Conservation (phyloP, 2,888 invertebrate species). For the Oscheius sp. region DNA sequence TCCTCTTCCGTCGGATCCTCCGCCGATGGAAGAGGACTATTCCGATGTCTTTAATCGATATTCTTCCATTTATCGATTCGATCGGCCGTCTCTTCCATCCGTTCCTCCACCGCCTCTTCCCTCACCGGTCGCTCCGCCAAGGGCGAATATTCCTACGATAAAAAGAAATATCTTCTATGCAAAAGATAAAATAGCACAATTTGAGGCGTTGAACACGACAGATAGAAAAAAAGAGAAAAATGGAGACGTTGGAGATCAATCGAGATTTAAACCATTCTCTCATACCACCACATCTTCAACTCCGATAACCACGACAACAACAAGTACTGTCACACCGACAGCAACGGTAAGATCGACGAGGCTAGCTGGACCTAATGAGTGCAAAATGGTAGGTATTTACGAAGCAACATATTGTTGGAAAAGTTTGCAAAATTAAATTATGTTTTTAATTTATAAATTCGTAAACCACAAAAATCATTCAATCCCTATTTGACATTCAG, state of each 20-base stretch:
- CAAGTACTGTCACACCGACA: neutral
- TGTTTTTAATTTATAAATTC: too few relatives aligned
- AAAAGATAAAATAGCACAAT: slow-evolving; percentile 47
- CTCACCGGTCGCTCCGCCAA: slow-evolving; percentile 27
- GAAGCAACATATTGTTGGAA: neutral
- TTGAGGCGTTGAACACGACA: slow-evolving; percentile 48
- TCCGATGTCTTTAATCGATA: slow-evolving; percentile 15
- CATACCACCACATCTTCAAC: neutral
- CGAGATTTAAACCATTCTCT: slow-evolving; percentile 23
- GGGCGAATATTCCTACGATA: slow-evolving; percentile 31
- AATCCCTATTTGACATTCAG: too few relatives aligned
- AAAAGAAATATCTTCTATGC: slow-evolving; percentile 50
- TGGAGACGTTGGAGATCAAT: neutral
- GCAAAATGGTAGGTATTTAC: slow-evolving; percentile 11
- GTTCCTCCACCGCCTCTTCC: slow-evolving; percentile 35
- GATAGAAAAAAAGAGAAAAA: slow-evolving; percentile 26
- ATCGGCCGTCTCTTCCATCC: neutral
- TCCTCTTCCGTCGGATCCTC: slow-evolving; percentile 34
- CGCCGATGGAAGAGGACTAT: slow-evolving; percentile 30
- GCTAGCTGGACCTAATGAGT: slow-evolving; percentile 3
- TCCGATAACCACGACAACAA: slow-evolving; percentile 3
- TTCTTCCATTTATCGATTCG: slow-evolving; percentile 6
- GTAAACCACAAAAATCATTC: neutral
- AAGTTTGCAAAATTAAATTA: neutral
- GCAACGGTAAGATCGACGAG: neutral